Conservation (phyloP, 2,113 vertebrate species). For the Meleagris gallopavo region DNA sequence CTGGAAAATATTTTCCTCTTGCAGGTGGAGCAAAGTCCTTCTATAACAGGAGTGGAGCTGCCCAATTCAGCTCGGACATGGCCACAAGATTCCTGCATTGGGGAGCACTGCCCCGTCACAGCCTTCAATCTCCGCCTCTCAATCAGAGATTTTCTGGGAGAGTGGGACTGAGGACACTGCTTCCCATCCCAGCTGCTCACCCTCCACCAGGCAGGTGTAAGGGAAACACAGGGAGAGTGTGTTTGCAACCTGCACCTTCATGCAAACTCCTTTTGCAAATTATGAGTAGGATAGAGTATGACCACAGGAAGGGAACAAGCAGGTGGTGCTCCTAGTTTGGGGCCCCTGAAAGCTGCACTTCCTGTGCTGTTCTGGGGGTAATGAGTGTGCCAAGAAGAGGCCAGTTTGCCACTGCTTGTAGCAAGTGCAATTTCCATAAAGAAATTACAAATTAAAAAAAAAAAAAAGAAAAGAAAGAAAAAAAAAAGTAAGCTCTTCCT, state of each 20-base stretch:
- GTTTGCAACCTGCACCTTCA: too few relatives aligned
- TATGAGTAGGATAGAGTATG: too few relatives aligned
- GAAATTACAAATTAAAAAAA: background rate
- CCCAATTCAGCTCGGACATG: background rate
- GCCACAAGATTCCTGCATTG: background rate
- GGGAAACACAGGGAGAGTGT: too few relatives aligned
- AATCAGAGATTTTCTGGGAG: background rate
- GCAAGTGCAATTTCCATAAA: background rate
- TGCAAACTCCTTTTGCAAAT: too few relatives aligned
- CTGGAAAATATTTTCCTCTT: background rate
- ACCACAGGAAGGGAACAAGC: too few relatives aligned
- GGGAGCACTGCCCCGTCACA: background rate
- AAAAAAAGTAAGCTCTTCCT: background rate
- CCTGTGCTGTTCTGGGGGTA: background rate
- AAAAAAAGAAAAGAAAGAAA: too few relatives aligned
- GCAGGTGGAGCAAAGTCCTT: background rate
- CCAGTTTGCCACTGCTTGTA: background rate
- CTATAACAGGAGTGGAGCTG: background rate
- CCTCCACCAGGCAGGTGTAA: too few relatives aligned
- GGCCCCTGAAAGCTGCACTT: background rate
- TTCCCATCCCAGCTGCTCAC: background rate
- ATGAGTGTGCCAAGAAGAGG: background rate
- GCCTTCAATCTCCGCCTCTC: background rate
- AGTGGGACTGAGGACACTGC: background rate
- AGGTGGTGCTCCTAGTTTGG: background rate